These are phyloP conservation scores for Sinocyclocheilus anshuiensis DNA, from an alignment of 2,113 vertebrate species.

Conservation along the genomic window DNA sequence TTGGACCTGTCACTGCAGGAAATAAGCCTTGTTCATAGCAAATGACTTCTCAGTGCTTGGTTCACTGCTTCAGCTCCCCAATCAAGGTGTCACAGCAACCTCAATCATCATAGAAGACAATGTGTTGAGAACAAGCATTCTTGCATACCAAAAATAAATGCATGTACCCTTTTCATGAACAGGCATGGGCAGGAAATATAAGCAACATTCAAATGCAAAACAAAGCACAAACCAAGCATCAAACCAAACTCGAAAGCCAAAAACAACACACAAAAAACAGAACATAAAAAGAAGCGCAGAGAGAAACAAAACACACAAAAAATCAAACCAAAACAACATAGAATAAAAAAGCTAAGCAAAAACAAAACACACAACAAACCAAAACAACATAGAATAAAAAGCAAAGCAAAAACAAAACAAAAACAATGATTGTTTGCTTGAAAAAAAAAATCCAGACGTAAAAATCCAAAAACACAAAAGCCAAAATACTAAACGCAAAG, in stretches of 20 bases:
- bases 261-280: not conserved
- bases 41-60: conserved; percentile 37
- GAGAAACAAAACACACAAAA: too few relatives aligned
- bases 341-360: too few relatives aligned
- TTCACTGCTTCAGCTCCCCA: conserved; percentile 16
- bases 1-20: conserved; percentile 29
- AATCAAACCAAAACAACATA: too few relatives aligned
- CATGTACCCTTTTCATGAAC: not conserved
- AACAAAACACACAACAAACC: too few relatives aligned
- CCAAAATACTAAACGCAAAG: too few relatives aligned
- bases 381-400: too few relatives aligned
- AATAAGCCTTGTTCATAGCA: conserved; percentile 32
- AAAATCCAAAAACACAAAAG: not conserved
- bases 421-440: not conserved
- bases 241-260: not conserved
- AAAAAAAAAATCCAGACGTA: not conserved
- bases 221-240: not conserved
- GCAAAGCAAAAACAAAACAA: too few relatives aligned
- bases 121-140: not conserved
- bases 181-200: not conserved
- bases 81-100: conserved; percentile 34
- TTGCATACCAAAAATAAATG: not conserved
- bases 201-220: not conserved
- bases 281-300: not conserved
- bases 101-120: not conserved